Evolutionary conservation across 1,140 invertebrate genomes (phyloP), one percentile per base, ranked within the genome.

Genomic region (Hylyphantes graminicola): DNA sequence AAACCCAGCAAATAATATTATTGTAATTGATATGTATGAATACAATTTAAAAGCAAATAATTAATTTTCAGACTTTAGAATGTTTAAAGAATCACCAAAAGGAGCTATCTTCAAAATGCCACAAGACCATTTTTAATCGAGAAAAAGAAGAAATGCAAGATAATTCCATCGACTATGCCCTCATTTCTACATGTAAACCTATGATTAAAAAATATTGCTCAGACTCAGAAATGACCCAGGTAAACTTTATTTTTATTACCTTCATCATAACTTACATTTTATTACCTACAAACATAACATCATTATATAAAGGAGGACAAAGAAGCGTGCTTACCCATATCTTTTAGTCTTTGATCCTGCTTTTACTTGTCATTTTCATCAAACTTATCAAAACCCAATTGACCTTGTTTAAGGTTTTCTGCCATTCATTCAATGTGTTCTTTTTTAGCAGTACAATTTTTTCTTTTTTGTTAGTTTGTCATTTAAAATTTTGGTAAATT

Each of bases 141-240:
- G 93, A 96, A 89, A 93, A 94, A 90, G 94, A 96, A 88, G 96
- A 97, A 89, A 93, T 96, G 85, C 91, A 92, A 78, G 95, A 97
- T 87, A 96, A 95, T 89, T 93, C 93, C 10, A 93, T 94, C 70
- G 96, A 98, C 90, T 97, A 95, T 89, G 93, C 94, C 74, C 90
- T 98, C 10, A 90, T 96, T 17, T 95, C 93, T 68, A 93, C 92
- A 57, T 98, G 97, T 88, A 94, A 93, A 88, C 92, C 92, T 75
- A 96, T 96, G 93, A 94, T 97, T 70, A 93, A 94, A 87, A 92
- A 93, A 85, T 96, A 93, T 88, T 97, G 96, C 87, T 91, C 92
- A 53, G 92, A 94, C 77, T 91, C 90, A 7, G 93, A 95, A 87
- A 90, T 91, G 19, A 90, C 93, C 7, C 92, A 93, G 76, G 91